Evolutionary conservation across 2,113 vertebrate genomes (phyloP), one percentile per base, ranked within the genome.

Genomic region (Aleadryas rufinucha): DNA sequence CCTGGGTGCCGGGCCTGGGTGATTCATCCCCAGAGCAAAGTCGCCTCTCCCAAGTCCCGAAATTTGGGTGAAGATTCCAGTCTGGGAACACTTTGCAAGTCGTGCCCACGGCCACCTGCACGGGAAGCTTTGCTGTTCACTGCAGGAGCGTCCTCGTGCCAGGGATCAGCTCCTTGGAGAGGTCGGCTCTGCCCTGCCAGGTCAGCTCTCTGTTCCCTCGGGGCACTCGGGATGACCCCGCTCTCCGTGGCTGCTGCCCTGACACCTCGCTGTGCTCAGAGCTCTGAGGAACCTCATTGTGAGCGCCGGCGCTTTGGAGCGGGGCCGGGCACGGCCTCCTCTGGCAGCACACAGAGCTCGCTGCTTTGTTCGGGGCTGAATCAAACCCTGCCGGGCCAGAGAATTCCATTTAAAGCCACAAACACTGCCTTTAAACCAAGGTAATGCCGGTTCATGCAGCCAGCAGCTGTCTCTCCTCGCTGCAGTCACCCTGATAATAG

Each of bases 351-450:
- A 27, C 23, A 10, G 42, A 83, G 86, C 84, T n/a, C 3, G 18
- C 74, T 74, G 57, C 77, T 95, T 45, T 35, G 86, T 74, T 39
- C 15, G 1, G 13, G 41, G 53, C 81, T 86, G 75, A 84, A 56
- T 33, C 27, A 89, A 89, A 64, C 87, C 90, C 30, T 76, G 72
- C 61, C 52, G 23, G 70, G 79, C 56, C 78, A 28, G 69, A 82
- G 56, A 68, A 84, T 75, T 74, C 95, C 9, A 80, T 81, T 76
- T 53, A 65, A 61, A 97, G 93, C n/a, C 76, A 63, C 88, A 77
- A 79, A 68, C 7, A 0, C 20, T 30, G 54, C 76, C 91, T 95
- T 95, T 93, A 95, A 95, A 97, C 91, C 97, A 94, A 91, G 33
- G 13, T 27, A 94, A 93, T 41, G 75, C 87, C 15, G 45, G n/a